Percentiles rank a stretch among this genome's conserved stretches.
These are phyloP conservation scores for fruit fly (Drosophila melanogaster) DNA, from an alignment of 1,140 invertebrate genomes.

Conservation along the genomic window DNA sequence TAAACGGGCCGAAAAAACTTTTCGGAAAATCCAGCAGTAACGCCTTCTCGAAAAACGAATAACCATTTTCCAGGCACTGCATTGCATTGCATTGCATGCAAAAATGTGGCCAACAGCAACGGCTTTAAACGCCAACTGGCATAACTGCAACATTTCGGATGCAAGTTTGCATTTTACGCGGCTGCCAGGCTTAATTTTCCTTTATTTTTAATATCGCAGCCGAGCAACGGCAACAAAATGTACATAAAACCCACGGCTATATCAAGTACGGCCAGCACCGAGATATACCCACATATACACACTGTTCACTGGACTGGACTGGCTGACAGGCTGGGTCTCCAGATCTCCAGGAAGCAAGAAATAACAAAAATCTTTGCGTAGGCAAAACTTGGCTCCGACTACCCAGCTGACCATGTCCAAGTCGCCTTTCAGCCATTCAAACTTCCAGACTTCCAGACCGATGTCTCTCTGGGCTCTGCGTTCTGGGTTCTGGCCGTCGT, in stretches of 20 bases:
- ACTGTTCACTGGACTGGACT: slow-evolving; percentile 14
- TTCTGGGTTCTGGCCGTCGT: slow-evolving; percentile 22
- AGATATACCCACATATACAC: neutral
- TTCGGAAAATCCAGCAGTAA: slow-evolving; percentile 68
- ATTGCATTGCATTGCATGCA: slow-evolving; percentile 75
- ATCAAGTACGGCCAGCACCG: slow-evolving; percentile 44
- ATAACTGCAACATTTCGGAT: slow-evolving; percentile 77
- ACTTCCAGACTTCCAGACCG: neutral
- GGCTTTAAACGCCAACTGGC: slow-evolving; percentile 61
- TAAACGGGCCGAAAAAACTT: slow-evolving; percentile 32
- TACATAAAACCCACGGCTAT: slow-evolving; percentile 76
- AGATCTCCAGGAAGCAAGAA: slow-evolving; percentile 68
- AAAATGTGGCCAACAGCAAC: slow-evolving; percentile 68
- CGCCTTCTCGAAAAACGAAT: slow-evolving; percentile 70
- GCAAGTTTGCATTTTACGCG: slow-evolving; percentile 80
- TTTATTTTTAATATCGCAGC: slow-evolving; percentile 77
- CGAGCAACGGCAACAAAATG: slow-evolving; percentile 56
- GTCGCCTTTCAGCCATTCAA: slow-evolving; percentile 22
- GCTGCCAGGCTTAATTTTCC: slow-evolving; percentile 81
- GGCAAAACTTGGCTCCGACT: slow-evolving; percentile 77
- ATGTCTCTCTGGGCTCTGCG: slow-evolving; percentile 14
- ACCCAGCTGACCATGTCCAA: slow-evolving; percentile 35
- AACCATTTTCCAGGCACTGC: slow-evolving; percentile 62
- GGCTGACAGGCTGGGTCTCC: slow-evolving; percentile 55
- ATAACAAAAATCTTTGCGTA: slow-evolving; percentile 71